Base-by-base conservation (phyloP, 2,797 vertebrate genomes). In the Agapornis canus region DNA sequence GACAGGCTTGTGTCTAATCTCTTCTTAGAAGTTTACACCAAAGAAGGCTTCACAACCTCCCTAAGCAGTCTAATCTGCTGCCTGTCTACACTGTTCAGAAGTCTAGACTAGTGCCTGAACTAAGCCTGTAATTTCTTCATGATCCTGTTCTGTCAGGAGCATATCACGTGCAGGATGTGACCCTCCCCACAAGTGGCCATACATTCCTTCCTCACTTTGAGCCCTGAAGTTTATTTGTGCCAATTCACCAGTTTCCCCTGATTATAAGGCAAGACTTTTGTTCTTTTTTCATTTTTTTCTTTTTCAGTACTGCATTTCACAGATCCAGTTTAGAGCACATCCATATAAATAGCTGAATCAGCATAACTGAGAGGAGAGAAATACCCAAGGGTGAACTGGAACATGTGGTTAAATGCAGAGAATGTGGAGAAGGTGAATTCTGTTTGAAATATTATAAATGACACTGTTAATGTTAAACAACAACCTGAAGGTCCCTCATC, bases 141-240 rank as follows among this genome's bases (percentile, higher is more conserved):
- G 89, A 39, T 93, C 63, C n/a, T 89, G 23, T 94, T 95, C 90
- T 94, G 78, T 92, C 83, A 92, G 39, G 27, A 69, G 6, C 19
- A 11, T 19, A 66, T 66, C 13, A 66, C 0, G 0, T 40, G 14
- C 23, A 23, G 88, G 39, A 69, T 32, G 11, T 51, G 11, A n/a
- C 31, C 11, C 10, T 57, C 18, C 31, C 22, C 21, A 56, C 2
- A 9, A 86, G 35, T 51, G 39, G 37, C 69, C 47, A 16, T n/a
- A 11, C 23, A 37, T 89, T 93, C 17, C 26, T 51, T 13, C 21
- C 35, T 83, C 14, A 26, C 20, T 93, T 75, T 83, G 73, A 84
- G 88, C 32, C 52, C 16, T 89, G 70, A 61, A 18, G 29, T 35
- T 86, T 94, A 51, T 76, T 94, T 76, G 72, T 86, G 59, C 63